These are phyloP conservation scores for Chrosomus eos DNA, from an alignment of 2,797 vertebrate species.

Conservation along the genomic window DNA sequence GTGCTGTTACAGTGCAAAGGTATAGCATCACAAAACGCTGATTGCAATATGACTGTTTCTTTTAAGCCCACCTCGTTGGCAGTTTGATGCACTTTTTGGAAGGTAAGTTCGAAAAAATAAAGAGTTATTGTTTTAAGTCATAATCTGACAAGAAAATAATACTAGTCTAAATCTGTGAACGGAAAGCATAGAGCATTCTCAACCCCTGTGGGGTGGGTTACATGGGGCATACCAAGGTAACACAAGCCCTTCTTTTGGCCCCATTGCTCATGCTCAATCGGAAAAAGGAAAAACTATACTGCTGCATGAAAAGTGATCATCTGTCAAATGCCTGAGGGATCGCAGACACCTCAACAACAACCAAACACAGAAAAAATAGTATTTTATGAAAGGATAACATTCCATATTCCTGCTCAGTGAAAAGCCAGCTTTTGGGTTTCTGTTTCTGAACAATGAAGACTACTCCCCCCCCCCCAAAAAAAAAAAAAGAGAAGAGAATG, in stretches of 20 bases:
- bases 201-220: background rate
- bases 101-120: background rate
- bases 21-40: background rate
- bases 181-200: background rate
- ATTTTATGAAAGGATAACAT: background rate
- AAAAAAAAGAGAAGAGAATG: background rate
- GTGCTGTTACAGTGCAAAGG: background rate
- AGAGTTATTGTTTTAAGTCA: background rate
- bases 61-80: background rate
- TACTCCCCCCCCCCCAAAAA: background rate
- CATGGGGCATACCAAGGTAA: constrained; percentile 12
- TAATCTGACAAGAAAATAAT: constrained; percentile 21
- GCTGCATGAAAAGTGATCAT: constrained; percentile 33
- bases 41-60: background rate
- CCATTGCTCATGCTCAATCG: constrained; percentile 4
- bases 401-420: background rate
- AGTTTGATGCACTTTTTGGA: background rate
- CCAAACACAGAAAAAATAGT: background rate
- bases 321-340: constrained; percentile 25
- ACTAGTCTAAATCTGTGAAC: background rate
- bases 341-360: constrained; percentile 20
- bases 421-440: background rate
- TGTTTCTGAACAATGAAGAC: background rate
- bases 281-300: constrained; percentile 27
- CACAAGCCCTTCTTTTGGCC: constrained; percentile 21